A percentile compares a stretch with the other conserved stretches of the same genome.
Evolutionary conservation across 2,888 invertebrate species (phyloP).

Genomic region (Rhimphoctona megacephalus): DNA sequence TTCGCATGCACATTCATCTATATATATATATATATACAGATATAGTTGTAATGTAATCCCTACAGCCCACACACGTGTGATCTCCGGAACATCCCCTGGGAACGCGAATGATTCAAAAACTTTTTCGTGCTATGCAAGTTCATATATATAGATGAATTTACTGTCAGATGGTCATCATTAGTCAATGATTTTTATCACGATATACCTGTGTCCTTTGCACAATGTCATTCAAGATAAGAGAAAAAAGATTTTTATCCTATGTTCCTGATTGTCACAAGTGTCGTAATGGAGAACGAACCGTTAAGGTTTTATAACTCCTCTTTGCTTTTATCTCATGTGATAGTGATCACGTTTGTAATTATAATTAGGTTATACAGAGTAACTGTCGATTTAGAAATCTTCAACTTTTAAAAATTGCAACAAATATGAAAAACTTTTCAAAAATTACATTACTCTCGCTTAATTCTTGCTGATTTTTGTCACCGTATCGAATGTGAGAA

Average conservation of each 20-base stretch:
- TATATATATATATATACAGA: conserved; percentile 5
- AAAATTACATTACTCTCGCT: not conserved
- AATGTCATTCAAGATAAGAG: conserved; percentile 15
- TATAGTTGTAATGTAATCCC: conserved; percentile 57
- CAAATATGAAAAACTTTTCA: not conserved
- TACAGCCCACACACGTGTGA: conserved; percentile 69
- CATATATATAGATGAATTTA: conserved; percentile 8
- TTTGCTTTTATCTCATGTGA: not conserved
- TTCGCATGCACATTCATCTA: not conserved
- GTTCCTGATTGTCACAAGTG: not conserved
- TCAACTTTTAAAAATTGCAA: not conserved
- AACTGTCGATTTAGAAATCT: not conserved
- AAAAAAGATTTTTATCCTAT: not conserved
- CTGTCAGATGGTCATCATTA: conserved; percentile 70
- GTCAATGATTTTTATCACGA: conserved; percentile 60
- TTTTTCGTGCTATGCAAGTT: conserved; percentile 18
- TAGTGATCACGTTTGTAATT: not conserved
- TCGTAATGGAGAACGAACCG: conserved; percentile 5
- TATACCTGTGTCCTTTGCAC: conserved; percentile 33
- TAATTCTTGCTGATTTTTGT: not conserved
- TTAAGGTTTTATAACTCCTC: not conserved
- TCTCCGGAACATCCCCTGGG: conserved; percentile 71
- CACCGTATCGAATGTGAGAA: not conserved
- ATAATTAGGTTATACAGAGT: not conserved
- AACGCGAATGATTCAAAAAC: conserved; percentile 61